Evolutionary conservation across 2,888 invertebrate genomes (phyloP).

Genomic region (Macrophya annulata): DNA sequence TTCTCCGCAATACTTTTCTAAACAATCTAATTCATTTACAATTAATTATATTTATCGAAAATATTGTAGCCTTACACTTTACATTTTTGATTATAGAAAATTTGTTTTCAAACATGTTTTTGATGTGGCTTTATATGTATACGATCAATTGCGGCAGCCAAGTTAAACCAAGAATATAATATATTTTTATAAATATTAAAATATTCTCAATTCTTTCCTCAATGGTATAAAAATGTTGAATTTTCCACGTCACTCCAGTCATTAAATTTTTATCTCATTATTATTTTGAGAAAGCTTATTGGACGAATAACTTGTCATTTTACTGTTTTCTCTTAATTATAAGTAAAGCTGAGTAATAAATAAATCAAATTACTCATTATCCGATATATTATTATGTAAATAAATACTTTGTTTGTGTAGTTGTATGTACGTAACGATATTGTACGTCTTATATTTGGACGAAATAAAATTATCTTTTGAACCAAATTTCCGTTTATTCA

Average conservation of each 20-base stretch:
- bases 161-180: slow-evolving; percentile 10
- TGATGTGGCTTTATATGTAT: not conserved
- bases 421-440: not conserved
- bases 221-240: not conserved
- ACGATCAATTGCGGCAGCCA: not conserved
- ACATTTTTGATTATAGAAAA: not conserved
- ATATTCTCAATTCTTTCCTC: not conserved
- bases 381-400: not conserved
- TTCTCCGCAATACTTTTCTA: not conserved
- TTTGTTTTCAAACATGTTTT: not conserved
- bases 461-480: slow-evolving; percentile 48
- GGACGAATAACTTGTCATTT: not conserved
- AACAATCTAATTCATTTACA: not conserved
- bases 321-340: not conserved
- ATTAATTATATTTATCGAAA: not conserved
- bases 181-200: slow-evolving; percentile 38
- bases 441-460: slow-evolving; percentile 16
- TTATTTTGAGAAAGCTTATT: not conserved
- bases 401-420: not conserved
- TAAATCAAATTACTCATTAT: not conserved
- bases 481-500: not conserved
- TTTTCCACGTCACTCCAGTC: slow-evolving; percentile 11
- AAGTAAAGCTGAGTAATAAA: not conserved
- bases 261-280: not conserved
- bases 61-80: not conserved